These are phyloP conservation scores for Antheraea mylitta DNA, from an alignment of 1,140 invertebrate species.

Conservation along the genomic window DNA sequence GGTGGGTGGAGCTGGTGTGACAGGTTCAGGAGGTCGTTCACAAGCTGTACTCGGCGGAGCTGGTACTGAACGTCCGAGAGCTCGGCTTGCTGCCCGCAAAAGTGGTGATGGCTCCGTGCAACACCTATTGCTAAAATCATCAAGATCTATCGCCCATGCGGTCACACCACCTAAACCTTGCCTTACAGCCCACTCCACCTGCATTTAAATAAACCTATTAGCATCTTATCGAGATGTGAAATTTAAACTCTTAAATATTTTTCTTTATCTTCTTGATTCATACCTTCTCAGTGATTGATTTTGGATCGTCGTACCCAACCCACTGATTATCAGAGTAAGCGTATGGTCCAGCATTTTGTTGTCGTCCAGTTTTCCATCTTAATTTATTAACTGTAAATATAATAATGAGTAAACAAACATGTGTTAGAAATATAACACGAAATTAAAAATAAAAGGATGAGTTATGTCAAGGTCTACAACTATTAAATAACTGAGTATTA, in stretches of 20 bases:
- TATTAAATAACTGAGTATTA: conserved; percentile 40
- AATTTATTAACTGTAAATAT: conserved; percentile 76
- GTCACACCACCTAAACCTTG: conserved; percentile 89
- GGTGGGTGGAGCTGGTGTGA: conserved; percentile 85
- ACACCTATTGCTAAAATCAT: conserved; percentile 92
- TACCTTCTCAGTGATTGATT: conserved; percentile 88
- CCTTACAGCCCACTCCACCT: conserved; percentile 85
- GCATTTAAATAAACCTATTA: conserved; percentile 6
- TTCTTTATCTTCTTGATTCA: conserved; percentile 14
- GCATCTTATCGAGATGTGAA: background rate
- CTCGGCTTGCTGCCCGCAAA: conserved; percentile 85
- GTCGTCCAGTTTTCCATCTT: conserved; percentile 80
- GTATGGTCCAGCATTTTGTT: conserved; percentile 85
- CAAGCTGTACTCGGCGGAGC: conserved; percentile 80
- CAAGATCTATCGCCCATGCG: conserved; percentile 95
- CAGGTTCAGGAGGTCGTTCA: conserved; percentile 81
- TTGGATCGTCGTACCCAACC: conserved; percentile 93
- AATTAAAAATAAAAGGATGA: too few relatives aligned
- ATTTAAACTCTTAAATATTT: background rate
- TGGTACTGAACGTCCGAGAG: conserved; percentile 83
- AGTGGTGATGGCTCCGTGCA: conserved; percentile 88
- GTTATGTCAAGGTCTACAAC: too few relatives aligned
- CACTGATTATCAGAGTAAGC: conserved; percentile 90
- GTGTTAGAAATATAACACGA: too few relatives aligned
- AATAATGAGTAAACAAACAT: background rate